A percentile compares a stretch with the other conserved stretches of the same genome.
Conservation (phyloP, 2,888 invertebrate genomes). For the Miltochrista miniata region DNA sequence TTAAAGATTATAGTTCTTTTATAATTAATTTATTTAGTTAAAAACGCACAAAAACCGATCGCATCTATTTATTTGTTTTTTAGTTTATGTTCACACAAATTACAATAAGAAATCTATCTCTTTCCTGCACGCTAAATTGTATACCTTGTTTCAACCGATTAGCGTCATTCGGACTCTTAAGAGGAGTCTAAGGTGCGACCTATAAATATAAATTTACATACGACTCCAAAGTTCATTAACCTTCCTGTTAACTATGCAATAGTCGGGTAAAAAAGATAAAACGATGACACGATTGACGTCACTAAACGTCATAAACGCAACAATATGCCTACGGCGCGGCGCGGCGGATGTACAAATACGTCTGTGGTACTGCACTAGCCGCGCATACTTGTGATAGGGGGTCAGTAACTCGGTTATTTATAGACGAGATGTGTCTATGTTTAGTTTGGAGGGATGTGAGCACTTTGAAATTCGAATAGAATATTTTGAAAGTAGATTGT, state of each 20-base stretch:
- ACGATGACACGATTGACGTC: neutral
- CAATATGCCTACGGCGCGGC: neutral
- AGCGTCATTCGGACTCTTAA: too few relatives aligned
- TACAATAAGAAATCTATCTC: too few relatives aligned
- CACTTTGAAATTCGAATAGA: constrained; percentile 28
- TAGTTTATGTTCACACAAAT: too few relatives aligned
- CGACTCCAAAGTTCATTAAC: too few relatives aligned
- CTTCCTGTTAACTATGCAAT: neutral
- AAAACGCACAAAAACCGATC: too few relatives aligned
- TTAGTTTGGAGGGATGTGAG: constrained; percentile 20
- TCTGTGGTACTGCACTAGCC: neutral
- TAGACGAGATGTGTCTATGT: constrained; percentile 31
- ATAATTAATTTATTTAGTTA: too few relatives aligned
- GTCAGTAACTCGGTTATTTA: constrained; percentile 44
- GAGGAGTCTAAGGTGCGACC: too few relatives aligned
- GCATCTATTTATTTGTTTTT: too few relatives aligned
- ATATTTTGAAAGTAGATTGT: neutral
- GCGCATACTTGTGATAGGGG: constrained; percentile 27
- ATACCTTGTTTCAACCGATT: too few relatives aligned
- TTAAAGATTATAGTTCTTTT: too few relatives aligned
- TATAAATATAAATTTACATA: too few relatives aligned
- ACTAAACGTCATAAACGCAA: constrained; percentile 2
- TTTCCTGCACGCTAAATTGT: too few relatives aligned
- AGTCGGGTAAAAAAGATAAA: neutral
- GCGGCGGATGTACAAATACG: constrained; percentile 4